These are phyloP conservation scores for Siniperca chuatsi DNA, from an alignment of 2,113 vertebrate genomes.

Conservation along the genomic window DNA sequence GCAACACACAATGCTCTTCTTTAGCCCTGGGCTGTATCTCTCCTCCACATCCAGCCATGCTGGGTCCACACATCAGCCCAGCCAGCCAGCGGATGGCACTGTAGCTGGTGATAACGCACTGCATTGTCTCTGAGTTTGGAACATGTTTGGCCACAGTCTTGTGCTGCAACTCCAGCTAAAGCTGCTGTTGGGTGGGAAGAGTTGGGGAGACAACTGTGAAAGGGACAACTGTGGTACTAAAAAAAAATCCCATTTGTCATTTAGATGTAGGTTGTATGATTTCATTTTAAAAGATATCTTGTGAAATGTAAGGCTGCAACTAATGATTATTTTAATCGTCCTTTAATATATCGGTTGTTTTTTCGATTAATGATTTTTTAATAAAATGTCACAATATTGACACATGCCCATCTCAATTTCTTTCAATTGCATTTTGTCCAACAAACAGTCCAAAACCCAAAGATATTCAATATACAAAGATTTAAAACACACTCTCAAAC, in stretches of 20 bases:
- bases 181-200: conserved; percentile 28
- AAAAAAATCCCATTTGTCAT: conserved; percentile 9
- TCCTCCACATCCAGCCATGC: conserved; percentile 66
- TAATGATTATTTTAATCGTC: neutral
- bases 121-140: conserved; percentile 65
- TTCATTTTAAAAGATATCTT: neutral
- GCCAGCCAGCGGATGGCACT: conserved; percentile 75
- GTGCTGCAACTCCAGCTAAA: conserved; percentile 55
- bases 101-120: conserved; percentile 70
- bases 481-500: neutral
- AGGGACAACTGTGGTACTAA: neutral
- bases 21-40: conserved; percentile 71
- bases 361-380: neutral
- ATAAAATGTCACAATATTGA: neutral
- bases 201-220: too few relatives aligned
- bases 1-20: conserved; percentile 60
- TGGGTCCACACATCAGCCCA: conserved; percentile 58
- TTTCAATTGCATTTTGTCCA: neutral
- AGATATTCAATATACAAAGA: neutral
- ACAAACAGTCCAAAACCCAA: neutral
- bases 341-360: neutral
- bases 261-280: conserved; percentile 12
- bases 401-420: neutral
- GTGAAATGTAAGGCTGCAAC: neutral
- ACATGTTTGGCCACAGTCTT: conserved; percentile 53